Evolutionary conservation across 2,797 vertebrate species (phyloP).

Genomic region (Melanogrammus aeglefinus): DNA sequence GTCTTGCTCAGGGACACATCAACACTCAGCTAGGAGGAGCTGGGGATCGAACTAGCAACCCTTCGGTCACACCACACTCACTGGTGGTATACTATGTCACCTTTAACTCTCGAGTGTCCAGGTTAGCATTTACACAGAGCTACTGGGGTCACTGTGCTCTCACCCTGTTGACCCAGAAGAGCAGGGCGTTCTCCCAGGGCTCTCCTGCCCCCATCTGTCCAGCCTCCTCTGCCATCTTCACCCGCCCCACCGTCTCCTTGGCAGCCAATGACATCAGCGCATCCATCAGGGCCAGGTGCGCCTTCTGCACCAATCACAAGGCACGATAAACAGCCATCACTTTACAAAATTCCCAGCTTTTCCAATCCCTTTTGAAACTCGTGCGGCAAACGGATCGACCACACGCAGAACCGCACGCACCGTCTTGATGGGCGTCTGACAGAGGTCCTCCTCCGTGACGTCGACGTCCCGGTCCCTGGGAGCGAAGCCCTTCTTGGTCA

Average conservation of each 20-base stretch:
- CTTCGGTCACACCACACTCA: too few relatives aligned
- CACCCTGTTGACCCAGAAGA: conserved; percentile 90
- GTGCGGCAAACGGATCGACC: background rate
- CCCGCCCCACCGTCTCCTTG: conserved; percentile 71
- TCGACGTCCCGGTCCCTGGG: conserved; percentile 73
- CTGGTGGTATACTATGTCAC: too few relatives aligned
- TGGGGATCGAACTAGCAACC: too few relatives aligned
- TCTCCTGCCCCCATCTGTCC: conserved; percentile 69
- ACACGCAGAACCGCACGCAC: conserved; percentile 56
- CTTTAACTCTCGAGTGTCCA: too few relatives aligned
- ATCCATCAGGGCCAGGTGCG: conserved; percentile 85
- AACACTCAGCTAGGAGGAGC: too few relatives aligned
- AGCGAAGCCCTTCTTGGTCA: conserved; percentile 72
- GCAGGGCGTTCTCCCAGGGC: conserved; percentile 82
- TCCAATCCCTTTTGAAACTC: background rate
- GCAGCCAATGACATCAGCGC: conserved; percentile 82
- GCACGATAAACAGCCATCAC: background rate
- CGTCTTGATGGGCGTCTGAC: conserved; percentile 79
- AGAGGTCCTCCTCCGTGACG: conserved; percentile 77
- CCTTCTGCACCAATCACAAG: conserved; percentile 66
- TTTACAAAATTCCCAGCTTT: background rate
- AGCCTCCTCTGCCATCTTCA: conserved; percentile 70
- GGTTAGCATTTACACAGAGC: background rate
- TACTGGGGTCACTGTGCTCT: conserved; percentile 21
- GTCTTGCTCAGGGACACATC: too few relatives aligned